A percentile compares a stretch with the other conserved stretches of the same genome.
These are phyloP conservation scores for Hippoglossus stenolepis DNA, from an alignment of 2,113 vertebrate genomes.

Conservation along the genomic window DNA sequence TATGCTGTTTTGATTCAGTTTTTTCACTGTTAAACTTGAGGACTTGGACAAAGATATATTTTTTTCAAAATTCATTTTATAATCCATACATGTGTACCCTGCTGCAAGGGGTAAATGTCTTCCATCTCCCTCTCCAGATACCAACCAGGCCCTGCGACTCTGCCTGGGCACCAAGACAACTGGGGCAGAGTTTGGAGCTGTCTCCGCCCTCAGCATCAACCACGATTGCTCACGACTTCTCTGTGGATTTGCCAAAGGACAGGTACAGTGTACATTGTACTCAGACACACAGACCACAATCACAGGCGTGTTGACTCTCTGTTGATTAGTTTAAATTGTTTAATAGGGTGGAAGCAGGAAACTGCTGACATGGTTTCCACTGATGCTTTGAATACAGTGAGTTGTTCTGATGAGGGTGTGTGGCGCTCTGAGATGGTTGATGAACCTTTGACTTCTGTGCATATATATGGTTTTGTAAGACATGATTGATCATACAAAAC, in stretches of 20 bases:
- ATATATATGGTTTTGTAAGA: too few species aligned
- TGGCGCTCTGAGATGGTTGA: too few species aligned
- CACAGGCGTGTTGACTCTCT: too few species aligned
- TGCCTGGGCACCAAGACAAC: constrained; percentile 93
- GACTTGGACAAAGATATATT: background rate
- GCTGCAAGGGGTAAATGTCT: background rate
- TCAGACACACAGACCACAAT: too few species aligned
- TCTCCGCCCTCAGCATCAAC: constrained; percentile 98
- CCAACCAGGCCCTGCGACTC: constrained; percentile 94
- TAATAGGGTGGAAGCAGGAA: background rate
- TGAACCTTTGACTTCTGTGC: too few species aligned
- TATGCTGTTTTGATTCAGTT: background rate
- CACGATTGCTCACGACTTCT: constrained; percentile 94
- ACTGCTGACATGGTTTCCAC: background rate
- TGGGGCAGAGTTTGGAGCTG: constrained; percentile 94
- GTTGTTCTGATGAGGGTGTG: background rate
- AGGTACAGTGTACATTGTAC: constrained; percentile 85
- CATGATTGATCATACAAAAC: too few species aligned
- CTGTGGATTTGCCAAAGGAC: constrained; percentile 98
- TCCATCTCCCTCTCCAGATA: constrained; percentile 81
- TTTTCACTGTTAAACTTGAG: background rate
- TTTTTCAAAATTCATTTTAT: background rate
- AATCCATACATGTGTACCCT: background rate
- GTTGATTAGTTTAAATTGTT: background rate
- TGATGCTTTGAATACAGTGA: background rate